phyloP scores from a whole-genome alignment of 2,797 vertebrate genomes.

The Triplophysa bombifrons region DNA sequence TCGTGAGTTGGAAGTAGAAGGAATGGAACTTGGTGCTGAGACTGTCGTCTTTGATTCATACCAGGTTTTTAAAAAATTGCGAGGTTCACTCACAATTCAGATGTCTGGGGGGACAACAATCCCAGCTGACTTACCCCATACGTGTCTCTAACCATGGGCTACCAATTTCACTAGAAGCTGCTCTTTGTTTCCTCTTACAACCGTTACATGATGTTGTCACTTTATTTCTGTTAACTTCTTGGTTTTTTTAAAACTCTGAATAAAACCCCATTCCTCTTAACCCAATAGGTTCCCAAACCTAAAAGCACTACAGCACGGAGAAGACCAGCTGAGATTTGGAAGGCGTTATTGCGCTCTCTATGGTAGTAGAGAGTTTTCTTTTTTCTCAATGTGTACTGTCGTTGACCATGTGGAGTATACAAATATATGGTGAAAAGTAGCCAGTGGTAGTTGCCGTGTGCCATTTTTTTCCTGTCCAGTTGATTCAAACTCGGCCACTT shows the following conservation, averaged over 20 bases:
- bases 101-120: conserved; percentile 64
- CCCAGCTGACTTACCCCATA: conserved; percentile 73
- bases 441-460: conserved; percentile 96
- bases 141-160: conserved; percentile 70
- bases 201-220: conserved; percentile 57
- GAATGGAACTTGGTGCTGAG: conserved; percentile 77
- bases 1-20: conserved; percentile 65
- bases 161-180: conserved; percentile 85
- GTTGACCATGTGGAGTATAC: conserved; percentile 95
- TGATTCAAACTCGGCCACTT: conserved; percentile 79
- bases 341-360: conserved; percentile 63
- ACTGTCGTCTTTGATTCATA: conserved; percentile 76
- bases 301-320: conserved; percentile 88
- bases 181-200: conserved; percentile 69
- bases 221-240: conserved; percentile 62
- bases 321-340: conserved; percentile 60
- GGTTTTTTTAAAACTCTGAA: conserved; percentile 54
- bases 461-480: conserved; percentile 78
- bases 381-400: conserved; percentile 79
- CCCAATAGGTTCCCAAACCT: conserved; percentile 73
- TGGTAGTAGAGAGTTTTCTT: conserved; percentile 68
- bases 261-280: conserved; percentile 32
- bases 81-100: conserved; percentile 73
- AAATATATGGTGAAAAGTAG: conserved; percentile 93
- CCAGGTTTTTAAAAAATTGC: conserved; percentile 76